Percentiles rank a stretch among this genome's conserved stretches.
Evolutionary conservation across 2,888 invertebrate genomes (phyloP).

Genomic region (Drosophila multiciliata): DNA sequence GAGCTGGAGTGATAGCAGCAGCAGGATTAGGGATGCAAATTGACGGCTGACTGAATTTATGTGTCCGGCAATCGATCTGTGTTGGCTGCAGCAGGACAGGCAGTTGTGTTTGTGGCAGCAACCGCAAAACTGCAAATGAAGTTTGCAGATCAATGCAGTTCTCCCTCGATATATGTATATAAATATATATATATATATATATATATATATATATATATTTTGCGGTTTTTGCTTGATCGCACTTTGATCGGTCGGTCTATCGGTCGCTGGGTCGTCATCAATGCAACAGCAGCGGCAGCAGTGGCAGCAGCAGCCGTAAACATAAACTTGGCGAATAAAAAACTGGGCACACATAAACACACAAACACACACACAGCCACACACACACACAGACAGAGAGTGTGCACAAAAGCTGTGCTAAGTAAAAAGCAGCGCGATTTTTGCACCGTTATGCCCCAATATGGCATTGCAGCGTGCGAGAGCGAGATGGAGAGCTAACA

Average conservation of each 20-base stretch:
- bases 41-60: slow-evolving; percentile 35
- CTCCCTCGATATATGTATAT: slow-evolving; percentile 15
- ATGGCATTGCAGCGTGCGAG: slow-evolving; percentile 63
- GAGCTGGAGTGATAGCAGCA: slow-evolving; percentile 26
- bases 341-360: slow-evolving; percentile 35
- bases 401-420: slow-evolving; percentile 27
- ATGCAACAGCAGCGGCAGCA: slow-evolving; percentile 51
- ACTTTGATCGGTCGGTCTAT: slow-evolving; percentile 69
- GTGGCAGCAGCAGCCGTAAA: slow-evolving; percentile 34
- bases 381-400: slow-evolving; percentile 20
- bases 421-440: slow-evolving; percentile 74
- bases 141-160: slow-evolving; percentile 40
- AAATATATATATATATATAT: slow-evolving; percentile 20
- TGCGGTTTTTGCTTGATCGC: slow-evolving; percentile 74
- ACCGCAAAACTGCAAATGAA: slow-evolving; percentile 61
- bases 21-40: slow-evolving; percentile 44
- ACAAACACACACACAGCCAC: slow-evolving; percentile 15
- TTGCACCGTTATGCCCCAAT: slow-evolving; percentile 82
- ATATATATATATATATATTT: not conserved
- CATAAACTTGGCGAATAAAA: slow-evolving; percentile 62
- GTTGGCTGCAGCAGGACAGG: slow-evolving; percentile 4
- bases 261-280: slow-evolving; percentile 81
- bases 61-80: slow-evolving; percentile 50
- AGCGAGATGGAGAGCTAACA: slow-evolving; percentile 35
- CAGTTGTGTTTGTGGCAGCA: slow-evolving; percentile 45